phyloP scores from a whole-genome alignment of 2,888 invertebrate species.

The Philereme vetulata region DNA sequence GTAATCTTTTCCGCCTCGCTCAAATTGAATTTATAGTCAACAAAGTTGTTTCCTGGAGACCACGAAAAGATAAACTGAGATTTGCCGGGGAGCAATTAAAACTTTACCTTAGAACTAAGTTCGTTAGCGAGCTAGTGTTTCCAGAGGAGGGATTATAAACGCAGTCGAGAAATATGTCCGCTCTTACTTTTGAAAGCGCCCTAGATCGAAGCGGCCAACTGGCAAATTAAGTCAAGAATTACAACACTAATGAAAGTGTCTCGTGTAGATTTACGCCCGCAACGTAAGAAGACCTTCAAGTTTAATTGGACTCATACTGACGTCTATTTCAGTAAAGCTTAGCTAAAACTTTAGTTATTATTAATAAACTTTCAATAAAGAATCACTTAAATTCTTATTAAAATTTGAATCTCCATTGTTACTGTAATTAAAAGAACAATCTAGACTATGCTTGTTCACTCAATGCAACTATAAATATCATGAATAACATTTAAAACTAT shows the following conservation, averaged over 20 bases:
- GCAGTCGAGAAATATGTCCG: conserved; percentile 68
- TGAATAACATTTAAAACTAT: no score
- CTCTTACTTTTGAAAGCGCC: conserved; percentile 63
- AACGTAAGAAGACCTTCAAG: conserved; percentile 37
- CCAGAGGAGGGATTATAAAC: conserved; percentile 64
- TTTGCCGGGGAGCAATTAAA: conserved; percentile 81
- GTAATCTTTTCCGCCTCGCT: conserved; percentile 65
- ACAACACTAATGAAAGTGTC: conserved; percentile 61
- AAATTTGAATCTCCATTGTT: no score
- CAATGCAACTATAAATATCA: no score
- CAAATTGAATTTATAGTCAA: conserved; percentile 80
- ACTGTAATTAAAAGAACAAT: no score
- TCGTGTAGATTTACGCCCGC: conserved; percentile 54
- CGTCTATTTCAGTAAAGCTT: conserved; percentile 26
- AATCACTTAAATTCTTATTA: no score
- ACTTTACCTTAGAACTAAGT: conserved; percentile 81
- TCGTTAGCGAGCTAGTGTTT: conserved; percentile 75
- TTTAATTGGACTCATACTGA: conserved; percentile 34
- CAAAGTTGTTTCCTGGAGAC: conserved; percentile 72
- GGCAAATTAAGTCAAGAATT: conserved; percentile 63
- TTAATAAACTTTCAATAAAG: not conserved
- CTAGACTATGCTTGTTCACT: no score
- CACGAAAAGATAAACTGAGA: conserved; percentile 80
- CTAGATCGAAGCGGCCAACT: conserved; percentile 63
- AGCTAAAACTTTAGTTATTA: not conserved